phyloP scores from a whole-genome alignment of 2,888 invertebrate species.

The Tridacna gigas region DNA sequence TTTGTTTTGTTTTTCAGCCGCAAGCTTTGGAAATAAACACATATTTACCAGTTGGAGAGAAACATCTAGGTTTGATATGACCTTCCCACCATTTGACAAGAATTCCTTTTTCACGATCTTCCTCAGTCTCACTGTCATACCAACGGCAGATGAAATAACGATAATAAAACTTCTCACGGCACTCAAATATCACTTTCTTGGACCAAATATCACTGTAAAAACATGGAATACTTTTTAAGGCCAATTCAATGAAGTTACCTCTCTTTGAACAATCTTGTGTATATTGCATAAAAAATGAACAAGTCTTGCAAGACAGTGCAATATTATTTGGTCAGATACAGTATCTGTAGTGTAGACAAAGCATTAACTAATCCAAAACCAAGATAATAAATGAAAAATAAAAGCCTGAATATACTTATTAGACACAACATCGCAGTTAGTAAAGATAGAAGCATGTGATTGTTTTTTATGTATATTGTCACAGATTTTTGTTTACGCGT shows the following conservation, averaged over 20 bases:
- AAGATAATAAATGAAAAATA: too few species aligned
- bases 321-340: too few species aligned
- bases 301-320: too few species aligned
- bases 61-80: constrained; percentile 69
- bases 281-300: neutral
- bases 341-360: too few species aligned
- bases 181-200: constrained; percentile 61
- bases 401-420: too few species aligned
- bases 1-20: too few species aligned
- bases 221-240: neutral
- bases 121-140: constrained; percentile 63
- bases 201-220: constrained; percentile 70
- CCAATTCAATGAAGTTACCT: neutral
- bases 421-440: too few species aligned
- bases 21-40: too few species aligned
- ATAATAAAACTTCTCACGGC: constrained; percentile 62
- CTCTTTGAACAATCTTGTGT: neutral
- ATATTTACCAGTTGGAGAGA: constrained; percentile 65
- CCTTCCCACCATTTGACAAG: constrained; percentile 74
- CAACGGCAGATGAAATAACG: constrained; percentile 70
- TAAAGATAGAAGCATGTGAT: too few species aligned
- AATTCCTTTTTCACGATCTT: constrained; percentile 42
- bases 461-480: too few species aligned
- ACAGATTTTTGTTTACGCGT: too few species aligned
- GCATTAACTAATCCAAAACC: too few species aligned